These are phyloP conservation scores for Cephus nigrinus DNA, from an alignment of 2,888 invertebrate species.

Conservation along the genomic window DNA sequence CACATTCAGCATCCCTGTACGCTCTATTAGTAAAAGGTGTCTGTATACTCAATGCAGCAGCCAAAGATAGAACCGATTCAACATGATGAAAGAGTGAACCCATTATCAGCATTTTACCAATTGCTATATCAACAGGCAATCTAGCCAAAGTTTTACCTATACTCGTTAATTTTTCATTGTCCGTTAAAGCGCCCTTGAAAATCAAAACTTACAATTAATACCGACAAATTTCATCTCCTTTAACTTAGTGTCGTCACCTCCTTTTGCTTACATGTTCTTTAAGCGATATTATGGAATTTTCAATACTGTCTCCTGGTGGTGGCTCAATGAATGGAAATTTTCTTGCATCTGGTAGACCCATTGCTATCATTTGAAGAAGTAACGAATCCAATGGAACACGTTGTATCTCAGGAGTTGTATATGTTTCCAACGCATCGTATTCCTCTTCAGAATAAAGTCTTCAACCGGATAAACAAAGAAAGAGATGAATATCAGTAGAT, in stretches of 20 bases:
- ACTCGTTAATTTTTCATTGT: slow-evolving; percentile 84
- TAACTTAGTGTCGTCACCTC: background rate
- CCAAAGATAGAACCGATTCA: slow-evolving; percentile 88
- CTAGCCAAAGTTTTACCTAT: slow-evolving; percentile 88
- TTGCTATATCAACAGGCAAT: slow-evolving; percentile 92
- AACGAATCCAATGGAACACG: slow-evolving; percentile 94
- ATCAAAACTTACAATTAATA: slow-evolving; percentile 8
- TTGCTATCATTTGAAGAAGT: slow-evolving; percentile 90
- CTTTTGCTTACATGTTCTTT: slow-evolving; percentile 80
- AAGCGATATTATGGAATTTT: slow-evolving; percentile 85
- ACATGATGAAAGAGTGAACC: slow-evolving; percentile 90
- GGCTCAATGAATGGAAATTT: slow-evolving; percentile 96
- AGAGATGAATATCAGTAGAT: background rate
- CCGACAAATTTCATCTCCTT: background rate
- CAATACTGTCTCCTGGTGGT: slow-evolving; percentile 86
- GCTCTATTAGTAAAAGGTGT: slow-evolving; percentile 92
- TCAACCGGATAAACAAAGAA: background rate
- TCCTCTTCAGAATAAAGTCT: slow-evolving; percentile 89
- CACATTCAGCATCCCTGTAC: slow-evolving; percentile 85
- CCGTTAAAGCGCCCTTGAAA: slow-evolving; percentile 79
- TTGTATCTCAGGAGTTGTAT: slow-evolving; percentile 92
- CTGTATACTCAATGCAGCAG: slow-evolving; percentile 93
- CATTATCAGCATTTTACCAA: slow-evolving; percentile 96
- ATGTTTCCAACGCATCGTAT: slow-evolving; percentile 81
- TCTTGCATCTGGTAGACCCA: slow-evolving; percentile 91